A percentile compares a stretch with the other conserved stretches of the same genome.
Conservation (phyloP, 2,113 vertebrate species). For the Oreochromis spilurus region DNA sequence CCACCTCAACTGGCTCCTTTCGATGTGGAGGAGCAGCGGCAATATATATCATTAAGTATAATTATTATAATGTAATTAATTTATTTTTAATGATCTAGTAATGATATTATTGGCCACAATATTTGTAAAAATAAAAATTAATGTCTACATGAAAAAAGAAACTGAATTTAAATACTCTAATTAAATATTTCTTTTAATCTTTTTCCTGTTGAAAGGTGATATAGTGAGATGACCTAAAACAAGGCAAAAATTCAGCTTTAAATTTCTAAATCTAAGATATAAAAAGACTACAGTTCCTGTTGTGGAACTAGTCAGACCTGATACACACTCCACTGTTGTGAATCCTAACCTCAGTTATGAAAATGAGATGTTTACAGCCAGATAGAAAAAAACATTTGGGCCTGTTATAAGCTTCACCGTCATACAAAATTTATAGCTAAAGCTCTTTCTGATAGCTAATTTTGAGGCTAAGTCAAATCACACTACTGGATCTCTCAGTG, state of each 20-base stretch:
- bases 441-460: not conserved
- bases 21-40: too few species aligned
- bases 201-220: not conserved
- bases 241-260: not conserved
- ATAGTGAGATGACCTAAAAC: not conserved
- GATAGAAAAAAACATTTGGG: not conserved
- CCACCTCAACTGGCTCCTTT: too few species aligned
- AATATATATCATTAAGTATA: not conserved
- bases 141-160: not conserved
- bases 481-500: not conserved
- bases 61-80: not conserved
- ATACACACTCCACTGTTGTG: not conserved
- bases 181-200: fast-evolving
- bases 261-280: not conserved
- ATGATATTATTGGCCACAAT: not conserved
- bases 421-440: not conserved
- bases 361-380: fast-evolving
- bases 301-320: not conserved
- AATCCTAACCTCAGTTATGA: not conserved
- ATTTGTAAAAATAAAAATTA: not conserved
- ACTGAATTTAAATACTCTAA: not conserved
- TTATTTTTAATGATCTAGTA: not conserved
- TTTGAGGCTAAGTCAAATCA: not conserved
- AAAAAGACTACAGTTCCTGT: not conserved
- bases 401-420: not conserved